These are phyloP conservation scores for Dicrostonyx torquatus DNA, from an alignment of 2,797 vertebrate genomes.

Conservation along the genomic window DNA sequence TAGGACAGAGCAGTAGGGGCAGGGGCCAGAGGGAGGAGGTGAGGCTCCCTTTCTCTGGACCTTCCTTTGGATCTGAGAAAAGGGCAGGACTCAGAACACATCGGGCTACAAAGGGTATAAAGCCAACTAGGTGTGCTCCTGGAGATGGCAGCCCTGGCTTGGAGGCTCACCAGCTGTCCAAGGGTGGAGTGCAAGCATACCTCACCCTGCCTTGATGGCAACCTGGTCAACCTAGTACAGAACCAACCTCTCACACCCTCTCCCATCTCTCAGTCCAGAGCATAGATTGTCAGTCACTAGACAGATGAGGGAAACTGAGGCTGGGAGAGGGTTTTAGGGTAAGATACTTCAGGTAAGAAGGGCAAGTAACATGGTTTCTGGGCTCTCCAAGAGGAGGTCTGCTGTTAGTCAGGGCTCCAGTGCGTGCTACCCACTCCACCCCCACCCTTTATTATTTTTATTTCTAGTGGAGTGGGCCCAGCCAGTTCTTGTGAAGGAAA, in stretches of 20 bases:
- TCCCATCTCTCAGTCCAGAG: neutral
- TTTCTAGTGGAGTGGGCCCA: neutral
- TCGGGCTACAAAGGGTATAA: no score
- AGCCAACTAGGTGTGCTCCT: neutral
- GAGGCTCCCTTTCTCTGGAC: neutral
- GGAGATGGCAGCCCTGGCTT: neutral
- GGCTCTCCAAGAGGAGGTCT: neutral
- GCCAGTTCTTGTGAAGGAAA: neutral
- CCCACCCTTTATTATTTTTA: neutral
- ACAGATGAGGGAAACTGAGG: slow-evolving; percentile 59
- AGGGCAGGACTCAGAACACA: neutral
- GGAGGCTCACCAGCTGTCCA: neutral
- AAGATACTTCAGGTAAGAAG: neutral
- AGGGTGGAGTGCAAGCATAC: neutral
- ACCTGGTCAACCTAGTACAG: neutral
- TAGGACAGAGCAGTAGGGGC: fast-evolving
- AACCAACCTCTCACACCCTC: neutral
- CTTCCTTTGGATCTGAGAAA: neutral
- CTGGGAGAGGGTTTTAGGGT: neutral
- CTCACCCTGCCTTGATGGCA: neutral
- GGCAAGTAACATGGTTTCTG: no score
- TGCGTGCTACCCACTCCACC: fast-evolving
- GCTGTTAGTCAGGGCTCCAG: neutral
- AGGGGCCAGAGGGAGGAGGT: fast-evolving
- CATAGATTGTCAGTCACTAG: neutral